phyloP scores from a whole-genome alignment of 2,888 invertebrate species.

The Nesidiocoris tenuis region DNA sequence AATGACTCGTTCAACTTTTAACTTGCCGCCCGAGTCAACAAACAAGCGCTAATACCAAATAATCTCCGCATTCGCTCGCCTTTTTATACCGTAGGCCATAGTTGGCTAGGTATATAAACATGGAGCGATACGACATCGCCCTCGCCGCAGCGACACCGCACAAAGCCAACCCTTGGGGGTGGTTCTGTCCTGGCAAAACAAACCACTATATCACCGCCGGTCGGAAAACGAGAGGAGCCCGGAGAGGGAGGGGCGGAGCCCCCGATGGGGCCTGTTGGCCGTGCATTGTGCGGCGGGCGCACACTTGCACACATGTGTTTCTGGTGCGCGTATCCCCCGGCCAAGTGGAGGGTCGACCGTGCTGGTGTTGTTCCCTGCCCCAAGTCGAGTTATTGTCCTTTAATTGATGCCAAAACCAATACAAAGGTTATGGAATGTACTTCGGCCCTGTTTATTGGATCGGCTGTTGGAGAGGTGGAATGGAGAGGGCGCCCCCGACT shows the following conservation, averaged over 20 bases:
- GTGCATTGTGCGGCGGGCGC: background rate
- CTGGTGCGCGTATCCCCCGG: background rate
- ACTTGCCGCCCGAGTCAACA: too few relatives aligned
- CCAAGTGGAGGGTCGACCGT: slow-evolving; percentile 13
- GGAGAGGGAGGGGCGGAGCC: background rate
- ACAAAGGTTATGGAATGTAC: slow-evolving; percentile 38
- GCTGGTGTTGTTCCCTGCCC: slow-evolving; percentile 6
- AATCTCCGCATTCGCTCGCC: too few relatives aligned
- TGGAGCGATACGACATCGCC: slow-evolving; percentile 15
- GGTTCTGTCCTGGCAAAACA: slow-evolving; percentile 17
- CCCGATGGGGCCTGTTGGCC: background rate
- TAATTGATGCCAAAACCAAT: slow-evolving; percentile 35
- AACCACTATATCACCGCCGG: slow-evolving; percentile 25
- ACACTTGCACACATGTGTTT: background rate
- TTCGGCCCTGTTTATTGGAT: slow-evolving; percentile 29
- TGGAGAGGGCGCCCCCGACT: too few relatives aligned
- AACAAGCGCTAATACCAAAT: too few relatives aligned
- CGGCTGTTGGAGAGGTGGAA: background rate
- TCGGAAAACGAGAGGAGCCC: background rate
- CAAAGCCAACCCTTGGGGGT: slow-evolving; percentile 12
- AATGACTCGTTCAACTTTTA: too few relatives aligned
- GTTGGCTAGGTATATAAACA: background rate
- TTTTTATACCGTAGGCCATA: too few relatives aligned
- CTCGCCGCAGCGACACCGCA: slow-evolving; percentile 9
- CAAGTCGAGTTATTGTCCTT: slow-evolving; percentile 28